Percentiles rank a stretch among this genome's conserved stretches.
Conservation (phyloP, 2,113 vertebrate species). For the Isichthys henryi region DNA sequence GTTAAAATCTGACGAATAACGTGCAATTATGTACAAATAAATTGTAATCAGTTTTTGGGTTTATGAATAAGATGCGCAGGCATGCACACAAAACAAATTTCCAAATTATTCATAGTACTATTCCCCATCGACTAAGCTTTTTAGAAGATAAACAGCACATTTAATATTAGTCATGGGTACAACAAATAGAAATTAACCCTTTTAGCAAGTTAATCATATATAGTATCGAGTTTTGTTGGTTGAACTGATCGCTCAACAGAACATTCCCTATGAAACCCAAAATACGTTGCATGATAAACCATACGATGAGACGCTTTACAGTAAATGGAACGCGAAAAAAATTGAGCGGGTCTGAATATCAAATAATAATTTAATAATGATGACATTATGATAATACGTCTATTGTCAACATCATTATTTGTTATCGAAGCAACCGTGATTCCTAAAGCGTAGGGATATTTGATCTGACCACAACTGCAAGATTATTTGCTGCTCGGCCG, state of each 20-base stretch:
- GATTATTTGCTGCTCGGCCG: not conserved
- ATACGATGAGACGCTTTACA: not conserved
- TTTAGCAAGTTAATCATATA: not conserved
- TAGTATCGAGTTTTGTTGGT: not conserved
- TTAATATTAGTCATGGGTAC: not conserved
- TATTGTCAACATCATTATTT: not conserved
- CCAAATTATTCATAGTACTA: not conserved
- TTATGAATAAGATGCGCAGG: not conserved
- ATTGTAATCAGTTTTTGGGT: not conserved
- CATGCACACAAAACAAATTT: not conserved
- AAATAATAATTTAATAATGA: not conserved
- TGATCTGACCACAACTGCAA: not conserved
- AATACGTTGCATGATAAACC: not conserved
- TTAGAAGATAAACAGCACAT: not conserved
- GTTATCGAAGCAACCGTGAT: not conserved
- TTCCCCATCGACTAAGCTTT: not conserved
- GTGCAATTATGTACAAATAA: not conserved
- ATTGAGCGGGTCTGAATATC: not conserved
- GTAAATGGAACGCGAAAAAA: not conserved
- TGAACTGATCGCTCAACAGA: not conserved
- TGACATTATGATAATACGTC: not conserved
- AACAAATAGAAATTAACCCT: not conserved
- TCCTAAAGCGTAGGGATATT: not conserved
- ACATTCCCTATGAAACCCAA: not conserved
- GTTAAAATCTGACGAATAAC: not conserved